phyloP scores from a whole-genome alignment of 2,113 vertebrate genomes.

The Tragelaphus strepsiceros region DNA sequence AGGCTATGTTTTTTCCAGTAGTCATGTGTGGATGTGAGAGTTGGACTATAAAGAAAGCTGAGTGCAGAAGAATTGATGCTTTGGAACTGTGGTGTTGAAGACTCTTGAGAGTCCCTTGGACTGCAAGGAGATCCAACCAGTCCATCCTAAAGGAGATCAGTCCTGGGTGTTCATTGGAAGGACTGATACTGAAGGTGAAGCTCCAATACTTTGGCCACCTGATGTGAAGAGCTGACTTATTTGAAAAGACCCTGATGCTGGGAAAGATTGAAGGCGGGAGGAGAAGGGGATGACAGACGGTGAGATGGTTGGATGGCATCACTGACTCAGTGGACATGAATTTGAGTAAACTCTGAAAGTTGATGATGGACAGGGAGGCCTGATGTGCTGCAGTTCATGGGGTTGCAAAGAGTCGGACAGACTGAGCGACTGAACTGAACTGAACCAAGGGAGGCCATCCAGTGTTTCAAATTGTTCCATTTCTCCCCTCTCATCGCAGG shows the following conservation, averaged over 20 bases:
- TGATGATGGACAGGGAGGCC: not conserved
- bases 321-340: not conserved
- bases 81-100: not conserved
- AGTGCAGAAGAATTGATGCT: fast-evolving
- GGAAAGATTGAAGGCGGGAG: not conserved
- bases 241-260: not conserved
- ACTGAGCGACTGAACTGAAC: not conserved
- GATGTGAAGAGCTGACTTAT: not conserved
- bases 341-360: not conserved
- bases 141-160: not conserved
- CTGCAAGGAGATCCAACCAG: not conserved
- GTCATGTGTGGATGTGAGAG: not conserved
- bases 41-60: not conserved
- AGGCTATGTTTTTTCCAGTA: not conserved
- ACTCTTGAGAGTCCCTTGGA: not conserved
- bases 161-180: not conserved
- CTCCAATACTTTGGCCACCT: not conserved
- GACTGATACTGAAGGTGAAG: not conserved
- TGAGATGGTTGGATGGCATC: not conserved
- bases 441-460: not conserved
- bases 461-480: not conserved
- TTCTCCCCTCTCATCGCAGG: not conserved
- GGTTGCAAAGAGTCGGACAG: not conserved
- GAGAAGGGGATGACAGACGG: not conserved
- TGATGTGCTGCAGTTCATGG: not conserved